Evolutionary conservation across 2,113 vertebrate genomes (phyloP).

Genomic region (Ellobius talpinus): DNA sequence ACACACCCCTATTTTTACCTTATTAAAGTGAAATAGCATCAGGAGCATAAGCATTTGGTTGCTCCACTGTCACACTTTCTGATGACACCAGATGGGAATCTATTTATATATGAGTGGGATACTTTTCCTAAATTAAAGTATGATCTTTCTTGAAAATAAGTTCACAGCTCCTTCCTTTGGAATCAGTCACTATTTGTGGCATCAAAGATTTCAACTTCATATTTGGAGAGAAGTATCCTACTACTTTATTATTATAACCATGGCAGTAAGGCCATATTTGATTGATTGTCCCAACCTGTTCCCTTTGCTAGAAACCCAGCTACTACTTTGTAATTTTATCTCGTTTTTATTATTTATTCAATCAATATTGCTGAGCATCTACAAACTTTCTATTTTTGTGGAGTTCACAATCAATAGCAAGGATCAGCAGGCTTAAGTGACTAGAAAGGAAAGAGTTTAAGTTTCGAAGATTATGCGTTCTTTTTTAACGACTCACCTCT

Average conservation of each 20-base stretch:
- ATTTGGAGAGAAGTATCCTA: not conserved
- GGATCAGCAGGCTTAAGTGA: not conserved
- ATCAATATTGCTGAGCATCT: not conserved
- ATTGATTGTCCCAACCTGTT: not conserved
- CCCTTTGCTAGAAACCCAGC: not conserved
- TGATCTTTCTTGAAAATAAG: constrained; percentile 14
- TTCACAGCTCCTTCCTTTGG: not conserved
- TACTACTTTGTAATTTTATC: not conserved
- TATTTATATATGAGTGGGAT: not conserved
- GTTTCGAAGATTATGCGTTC: not conserved
- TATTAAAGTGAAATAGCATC: not conserved
- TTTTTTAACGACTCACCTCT: not conserved
- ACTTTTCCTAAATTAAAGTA: constrained; percentile 31
- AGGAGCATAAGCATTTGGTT: not conserved
- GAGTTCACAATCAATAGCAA: not conserved
- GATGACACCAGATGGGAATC: not conserved
- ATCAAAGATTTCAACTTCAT: not conserved
- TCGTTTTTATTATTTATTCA: constrained; percentile 21
- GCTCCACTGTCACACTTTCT: not conserved
- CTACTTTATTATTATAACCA: not conserved
- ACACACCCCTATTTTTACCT: not conserved
- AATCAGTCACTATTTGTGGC: not conserved
- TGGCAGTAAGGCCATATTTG: not conserved
- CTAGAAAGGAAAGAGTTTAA: not conserved
- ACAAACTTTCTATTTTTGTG: not conserved